phyloP scores from a whole-genome alignment of 1,140 invertebrate genomes.

The Hycleus cichorii region DNA sequence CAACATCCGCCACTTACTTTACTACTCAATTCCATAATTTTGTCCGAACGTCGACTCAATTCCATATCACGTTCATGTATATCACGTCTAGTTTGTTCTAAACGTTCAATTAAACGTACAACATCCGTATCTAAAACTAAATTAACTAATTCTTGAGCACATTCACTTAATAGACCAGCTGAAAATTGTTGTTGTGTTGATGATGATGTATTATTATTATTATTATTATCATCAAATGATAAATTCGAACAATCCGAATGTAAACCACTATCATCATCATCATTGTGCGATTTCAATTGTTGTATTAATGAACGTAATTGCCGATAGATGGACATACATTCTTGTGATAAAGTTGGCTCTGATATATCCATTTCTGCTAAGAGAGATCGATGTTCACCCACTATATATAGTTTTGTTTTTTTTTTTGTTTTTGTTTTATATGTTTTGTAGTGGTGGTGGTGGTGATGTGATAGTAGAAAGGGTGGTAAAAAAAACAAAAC shows the following conservation, averaged over 20 bases:
- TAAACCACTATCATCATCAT: constrained; percentile 55
- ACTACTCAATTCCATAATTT: constrained; percentile 69
- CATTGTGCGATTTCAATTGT: constrained; percentile 63
- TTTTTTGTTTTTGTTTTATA: no score
- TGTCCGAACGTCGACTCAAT: constrained; percentile 69
- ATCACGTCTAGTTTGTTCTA: constrained; percentile 66
- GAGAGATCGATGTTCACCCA: constrained; percentile 47
- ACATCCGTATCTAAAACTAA: constrained; percentile 67
- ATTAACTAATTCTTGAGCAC: constrained; percentile 63
- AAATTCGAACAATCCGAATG: constrained; percentile 50
- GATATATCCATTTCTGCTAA: constrained; percentile 71
- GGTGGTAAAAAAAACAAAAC: not conserved
- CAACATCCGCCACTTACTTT: constrained; percentile 50
- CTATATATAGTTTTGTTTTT: not conserved
- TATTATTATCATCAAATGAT: constrained; percentile 39
- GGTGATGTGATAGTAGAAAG: no score
- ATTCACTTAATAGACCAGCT: constrained; percentile 39
- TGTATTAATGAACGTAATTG: constrained; percentile 60
- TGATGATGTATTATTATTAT: not conserved
- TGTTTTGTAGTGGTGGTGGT: no score
- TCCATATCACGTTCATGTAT: constrained; percentile 69
- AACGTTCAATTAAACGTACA: constrained; percentile 70
- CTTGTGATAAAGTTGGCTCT: constrained; percentile 56
- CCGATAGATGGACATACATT: constrained; percentile 56
- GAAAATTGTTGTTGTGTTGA: constrained; percentile 24